These are phyloP conservation scores for Corynorhinus townsendii DNA, from an alignment of 2,113 vertebrate species.

Conservation along the genomic window DNA sequence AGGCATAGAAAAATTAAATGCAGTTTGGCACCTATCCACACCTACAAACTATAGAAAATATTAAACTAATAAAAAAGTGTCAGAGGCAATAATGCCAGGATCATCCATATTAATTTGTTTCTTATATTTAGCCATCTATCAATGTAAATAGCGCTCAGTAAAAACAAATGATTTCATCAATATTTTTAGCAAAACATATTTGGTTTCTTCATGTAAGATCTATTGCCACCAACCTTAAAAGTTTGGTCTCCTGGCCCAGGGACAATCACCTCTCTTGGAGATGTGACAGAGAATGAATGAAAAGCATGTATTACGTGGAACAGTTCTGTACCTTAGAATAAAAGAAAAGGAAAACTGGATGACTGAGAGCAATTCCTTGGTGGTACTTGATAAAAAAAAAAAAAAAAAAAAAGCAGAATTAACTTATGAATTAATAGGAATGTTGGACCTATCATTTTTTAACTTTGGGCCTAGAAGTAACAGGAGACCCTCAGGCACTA, in stretches of 20 bases:
- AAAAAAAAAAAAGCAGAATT: conserved; percentile 41
- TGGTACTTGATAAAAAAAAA: background rate
- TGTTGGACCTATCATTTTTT: background rate
- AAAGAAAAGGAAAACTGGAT: background rate
- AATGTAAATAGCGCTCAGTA: background rate
- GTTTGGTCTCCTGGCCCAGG: background rate
- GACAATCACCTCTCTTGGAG: background rate
- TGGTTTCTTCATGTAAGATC: conserved; percentile 33
- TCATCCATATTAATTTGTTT: conserved; percentile 48
- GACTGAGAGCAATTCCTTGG: conserved; percentile 16
- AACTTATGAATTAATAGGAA: conserved; percentile 37
- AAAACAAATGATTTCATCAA: conserved; percentile 43
- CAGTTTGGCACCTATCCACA: background rate
- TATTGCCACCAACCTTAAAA: conserved; percentile 9
- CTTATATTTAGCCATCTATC: conserved; percentile 1
- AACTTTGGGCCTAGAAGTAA: conserved; percentile 7
- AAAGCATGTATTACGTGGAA: background rate
- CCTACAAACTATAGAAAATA: conserved; percentile 12
- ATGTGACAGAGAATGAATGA: conserved; percentile 12
- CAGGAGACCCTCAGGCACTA: background rate
- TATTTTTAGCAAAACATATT: conserved; percentile 35
- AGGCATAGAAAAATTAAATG: conserved; percentile 17
- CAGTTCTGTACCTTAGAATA: background rate
- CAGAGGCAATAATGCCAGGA: background rate
- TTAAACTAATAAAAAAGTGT: conserved; percentile 48